These are phyloP conservation scores for Argynnis bischoffii DNA, from an alignment of 2,888 invertebrate genomes.

Conservation along the genomic window DNA sequence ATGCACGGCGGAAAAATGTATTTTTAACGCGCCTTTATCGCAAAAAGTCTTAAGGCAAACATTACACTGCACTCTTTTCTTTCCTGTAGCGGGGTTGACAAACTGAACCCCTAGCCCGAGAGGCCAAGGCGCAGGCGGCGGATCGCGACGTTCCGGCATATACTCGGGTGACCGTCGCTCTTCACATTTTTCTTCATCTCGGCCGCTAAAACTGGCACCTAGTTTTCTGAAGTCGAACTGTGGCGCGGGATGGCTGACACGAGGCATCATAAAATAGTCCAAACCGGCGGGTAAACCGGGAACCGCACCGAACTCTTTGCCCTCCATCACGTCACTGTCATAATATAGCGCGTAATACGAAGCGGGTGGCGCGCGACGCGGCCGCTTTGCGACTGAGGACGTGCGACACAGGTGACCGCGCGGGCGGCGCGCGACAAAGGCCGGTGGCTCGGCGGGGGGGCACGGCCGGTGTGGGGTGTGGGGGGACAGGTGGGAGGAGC, in stretches of 20 bases:
- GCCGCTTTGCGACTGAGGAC: constrained; percentile 81
- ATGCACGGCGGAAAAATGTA: constrained; percentile 99
- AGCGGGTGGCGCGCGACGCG: constrained; percentile 83
- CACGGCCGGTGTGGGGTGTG: constrained; percentile 47
- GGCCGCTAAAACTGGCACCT: constrained; percentile 84
- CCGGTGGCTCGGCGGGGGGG: constrained; percentile 73
- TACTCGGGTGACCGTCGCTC: constrained; percentile 72
- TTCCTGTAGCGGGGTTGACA: constrained; percentile 95
- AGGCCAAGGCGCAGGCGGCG: constrained; percentile 86
- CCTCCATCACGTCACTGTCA: constrained; percentile 80
- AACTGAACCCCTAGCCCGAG: constrained; percentile 92
- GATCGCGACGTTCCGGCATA: constrained; percentile 66
- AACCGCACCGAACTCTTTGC: constrained; percentile 77
- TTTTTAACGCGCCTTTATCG: constrained; percentile 99
- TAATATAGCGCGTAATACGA: constrained; percentile 67
- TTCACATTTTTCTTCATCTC: constrained; percentile 71
- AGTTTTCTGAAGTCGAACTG: constrained; percentile 93
- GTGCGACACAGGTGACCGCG: constrained; percentile 82
- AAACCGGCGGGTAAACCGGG: constrained; percentile 76
- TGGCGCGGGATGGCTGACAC: constrained; percentile 91
- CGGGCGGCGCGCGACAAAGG: constrained; percentile 74
- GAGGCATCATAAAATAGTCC: constrained; percentile 81
- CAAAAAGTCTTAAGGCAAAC: constrained; percentile 99
- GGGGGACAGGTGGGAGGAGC: constrained; percentile 73
- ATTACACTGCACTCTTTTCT: constrained; percentile 98